Evolutionary conservation across 1,140 invertebrate genomes (phyloP), one percentile per base, ranked within the genome.

Genomic region (Heliconius nattereri): DNA sequence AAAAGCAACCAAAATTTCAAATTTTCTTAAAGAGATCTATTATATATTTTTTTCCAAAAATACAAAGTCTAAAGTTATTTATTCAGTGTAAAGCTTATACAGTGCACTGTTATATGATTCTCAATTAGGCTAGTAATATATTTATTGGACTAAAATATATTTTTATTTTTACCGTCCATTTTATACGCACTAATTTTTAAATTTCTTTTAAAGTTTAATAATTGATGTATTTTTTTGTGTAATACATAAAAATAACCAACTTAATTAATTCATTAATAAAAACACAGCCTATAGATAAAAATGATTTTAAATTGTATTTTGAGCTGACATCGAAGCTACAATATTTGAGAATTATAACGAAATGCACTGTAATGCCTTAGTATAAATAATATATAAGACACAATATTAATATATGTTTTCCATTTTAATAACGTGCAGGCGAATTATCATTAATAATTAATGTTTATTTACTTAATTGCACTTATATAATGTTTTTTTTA

Each of bases 401-500:
- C 7, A 16, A 29, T 16, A 66, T 66, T 29, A 66, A 26, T 66
- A 26, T 66, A 66, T 66, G 40, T 45, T 29, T 29, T 66, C 60
- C 26, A 6, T 29, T 5, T 26, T 29, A 66, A 16, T 66, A 29
- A 66, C 29, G 60, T 29, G 13, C 29, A 66, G 26, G 60, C 23
- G 60, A 66, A 66, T 29, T 29, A 66, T 66, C 29, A 29, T 66
- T 66, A 66, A 66, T 29, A 66, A 29, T 29, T 66, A 66, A 66
- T 66, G 60, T 66, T 26, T 60, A 60, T 9, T 60, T 66, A 66
- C 0, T 23, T 26, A 26, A 26, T 66, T 29, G 29, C 6, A 66
- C 2, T 26, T 26, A 66, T 45, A 45, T 16, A 45, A 45, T 16
- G 3, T 16, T 16, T 37, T 16, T 37, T 45, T 45, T 45, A 45